Base-by-base conservation (phyloP, 2,888 invertebrate species). In the Caenorhabditis zanzibari region DNA sequence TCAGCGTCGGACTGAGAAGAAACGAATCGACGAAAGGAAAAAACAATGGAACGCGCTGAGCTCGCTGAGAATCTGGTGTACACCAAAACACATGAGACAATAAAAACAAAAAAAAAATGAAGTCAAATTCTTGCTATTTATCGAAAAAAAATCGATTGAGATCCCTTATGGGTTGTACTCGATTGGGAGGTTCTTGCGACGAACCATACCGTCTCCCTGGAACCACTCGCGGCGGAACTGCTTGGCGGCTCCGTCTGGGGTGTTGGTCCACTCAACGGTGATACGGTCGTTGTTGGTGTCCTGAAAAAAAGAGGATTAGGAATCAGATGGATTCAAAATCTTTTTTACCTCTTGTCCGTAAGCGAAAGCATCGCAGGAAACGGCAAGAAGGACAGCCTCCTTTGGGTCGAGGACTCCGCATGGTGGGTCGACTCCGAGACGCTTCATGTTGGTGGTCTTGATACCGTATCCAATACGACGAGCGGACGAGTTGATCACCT, bases 201-300 rank as follows among this genome's bases (percentile, higher is more conserved):
- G 87, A 61, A 87, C 86, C 88, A 88, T 87, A 24, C 86, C 89
- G 56, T 89, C 88, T 59, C 88, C 88, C 76, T 89, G 88, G 88
- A 89, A 89, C 88, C 88, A 88, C 73, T 88, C 88, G 72, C 88
- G 88, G 64, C 88, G 85, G 88, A 88, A 88, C 69, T 85, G 86
- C 80, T 85, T 85, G 76, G 86, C 88, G 38, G 87, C 87, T 38
- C 86, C 87, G 32, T 64, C 86, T 44, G 88, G 86, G 41, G 88
- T 85, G 81, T 88, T 88, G 82, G 86, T 88, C 88, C 87, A 87
- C 64, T 88, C 88, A 79, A 88, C 76, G 56, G 86, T 88, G 85
- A 88, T 86, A 68, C 87, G 87, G 80, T 88, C 86, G 83, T 86
- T 88, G 84, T 88, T 63, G 54, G 63, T 87, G 81, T 85, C 85